Evolutionary conservation across 2,888 invertebrate species (phyloP), one percentile per base, ranked within the genome.

Genomic region (Physocephala rufipes): DNA sequence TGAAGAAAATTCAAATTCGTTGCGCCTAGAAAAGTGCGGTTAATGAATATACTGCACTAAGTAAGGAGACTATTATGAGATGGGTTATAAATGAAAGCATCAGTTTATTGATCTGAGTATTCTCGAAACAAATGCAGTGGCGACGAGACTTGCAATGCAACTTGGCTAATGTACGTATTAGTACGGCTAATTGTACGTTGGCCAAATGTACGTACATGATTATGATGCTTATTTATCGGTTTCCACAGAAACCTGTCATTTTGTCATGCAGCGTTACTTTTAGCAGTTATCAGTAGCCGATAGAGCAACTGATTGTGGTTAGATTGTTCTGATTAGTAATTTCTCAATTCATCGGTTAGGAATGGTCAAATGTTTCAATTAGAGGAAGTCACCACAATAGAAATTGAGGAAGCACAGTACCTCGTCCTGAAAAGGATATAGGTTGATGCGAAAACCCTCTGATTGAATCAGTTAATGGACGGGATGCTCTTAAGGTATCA

Each of bases 261-360:
- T n/a, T n/a, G n/a, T n/a, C 55, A 1, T 4, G 21, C 55, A 26
- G 5, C 55, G 19, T 12, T 26, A 51, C 12, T 19, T 12, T 21
- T 24, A 55, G 65, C 28, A 12, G 65, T 51, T 28, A n/a, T 21
- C 47, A 28, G 64, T 64, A 51, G 65, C n/a, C n/a, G 65, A 26
- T 65, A n/a, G 7, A 19, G 55, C 55, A n/a, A 26, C 24, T 55
- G 15, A 65, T 51, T 28, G 13, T 24, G 51, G 26, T 21, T 16
- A n/a, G 45, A 58, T 58, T 55, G 59, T 67, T 67, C 58, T 67
- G 67, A 67, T 67, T 67, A 67, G 43, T 30, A 67, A 59, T 67
- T 36, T 59, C 58, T 67, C 59, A 67, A 43, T 12, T 43, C 58
- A 67, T 67, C 67, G 21, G 19, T 45, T 58, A 21, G 13, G 49